phyloP scores from a whole-genome alignment of 2,888 invertebrate genomes.

The Drosophila fulvimacula region DNA sequence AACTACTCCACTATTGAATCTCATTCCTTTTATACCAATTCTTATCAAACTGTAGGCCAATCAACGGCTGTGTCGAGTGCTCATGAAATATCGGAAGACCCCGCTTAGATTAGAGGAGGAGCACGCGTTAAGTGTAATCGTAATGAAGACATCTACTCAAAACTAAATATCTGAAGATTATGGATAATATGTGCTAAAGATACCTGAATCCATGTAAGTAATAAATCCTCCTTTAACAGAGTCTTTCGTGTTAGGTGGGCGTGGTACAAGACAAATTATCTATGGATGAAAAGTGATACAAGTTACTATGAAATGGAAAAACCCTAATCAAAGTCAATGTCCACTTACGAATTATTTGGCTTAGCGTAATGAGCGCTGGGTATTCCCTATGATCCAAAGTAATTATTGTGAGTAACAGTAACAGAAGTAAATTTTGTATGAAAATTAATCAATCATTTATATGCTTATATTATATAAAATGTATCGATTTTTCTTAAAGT shows the following conservation, averaged over 20 bases:
- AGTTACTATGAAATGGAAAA: background rate
- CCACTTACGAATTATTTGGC: background rate
- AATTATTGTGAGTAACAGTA: background rate
- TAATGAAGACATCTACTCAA: background rate
- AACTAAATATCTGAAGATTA: background rate
- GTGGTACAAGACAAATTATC: background rate
- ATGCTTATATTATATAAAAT: no score
- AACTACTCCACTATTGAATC: slow-evolving; percentile 17
- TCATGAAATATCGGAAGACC: slow-evolving; percentile 32
- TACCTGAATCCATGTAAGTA: background rate
- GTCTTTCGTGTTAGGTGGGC: background rate
- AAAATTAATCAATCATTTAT: no score
- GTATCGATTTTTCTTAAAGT: no score
- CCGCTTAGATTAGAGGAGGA: slow-evolving; percentile 37
- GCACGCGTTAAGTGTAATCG: background rate
- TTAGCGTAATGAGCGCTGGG: background rate
- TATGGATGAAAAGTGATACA: background rate
- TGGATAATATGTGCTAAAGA: background rate
- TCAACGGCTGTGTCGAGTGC: slow-evolving; percentile 24
- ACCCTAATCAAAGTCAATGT: background rate
- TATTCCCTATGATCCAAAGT: background rate
- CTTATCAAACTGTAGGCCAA: slow-evolving; percentile 42
- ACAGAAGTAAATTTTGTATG: no score
- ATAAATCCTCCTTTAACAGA: background rate
- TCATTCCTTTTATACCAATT: slow-evolving; percentile 51